phyloP scores from a whole-genome alignment of 2,888 invertebrate genomes.

The Herminia tarsipennalis region DNA sequence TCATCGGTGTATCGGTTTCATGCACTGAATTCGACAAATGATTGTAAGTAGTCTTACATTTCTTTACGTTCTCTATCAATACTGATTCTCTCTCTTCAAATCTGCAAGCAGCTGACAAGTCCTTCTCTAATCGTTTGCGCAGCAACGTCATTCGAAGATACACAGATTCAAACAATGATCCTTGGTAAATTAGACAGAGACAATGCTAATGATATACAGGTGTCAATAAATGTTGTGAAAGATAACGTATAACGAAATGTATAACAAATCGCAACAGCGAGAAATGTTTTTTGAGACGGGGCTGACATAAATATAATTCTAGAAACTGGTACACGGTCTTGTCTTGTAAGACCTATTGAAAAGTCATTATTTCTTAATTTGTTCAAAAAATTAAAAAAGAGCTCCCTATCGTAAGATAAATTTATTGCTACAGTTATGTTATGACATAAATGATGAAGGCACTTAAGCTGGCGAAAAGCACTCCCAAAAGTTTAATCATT shows the following conservation, averaged over 20 bases:
- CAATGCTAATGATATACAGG: too few species aligned
- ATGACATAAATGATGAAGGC: too few species aligned
- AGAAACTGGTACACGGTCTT: background rate
- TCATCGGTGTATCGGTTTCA: background rate
- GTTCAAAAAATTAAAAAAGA: background rate
- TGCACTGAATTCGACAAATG: background rate
- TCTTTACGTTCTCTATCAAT: background rate
- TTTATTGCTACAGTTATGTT: background rate
- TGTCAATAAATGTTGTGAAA: background rate
- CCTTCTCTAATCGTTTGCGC: background rate
- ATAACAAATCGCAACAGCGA: background rate
- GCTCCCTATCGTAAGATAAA: background rate
- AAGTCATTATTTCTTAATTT: background rate
- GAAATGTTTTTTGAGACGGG: background rate
- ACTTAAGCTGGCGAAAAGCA: too few species aligned
- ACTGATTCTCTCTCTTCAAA: background rate
- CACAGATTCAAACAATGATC: constrained; percentile 2
- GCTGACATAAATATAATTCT: background rate
- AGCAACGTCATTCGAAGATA: background rate
- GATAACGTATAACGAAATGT: background rate
- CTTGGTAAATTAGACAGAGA: background rate
- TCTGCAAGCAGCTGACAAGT: background rate
- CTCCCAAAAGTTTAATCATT: background rate
- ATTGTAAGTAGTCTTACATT: background rate
- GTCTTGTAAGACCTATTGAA: background rate